Evolutionary conservation across 2,113 vertebrate genomes (phyloP).

Genomic region (Meleagris gallopavo): DNA sequence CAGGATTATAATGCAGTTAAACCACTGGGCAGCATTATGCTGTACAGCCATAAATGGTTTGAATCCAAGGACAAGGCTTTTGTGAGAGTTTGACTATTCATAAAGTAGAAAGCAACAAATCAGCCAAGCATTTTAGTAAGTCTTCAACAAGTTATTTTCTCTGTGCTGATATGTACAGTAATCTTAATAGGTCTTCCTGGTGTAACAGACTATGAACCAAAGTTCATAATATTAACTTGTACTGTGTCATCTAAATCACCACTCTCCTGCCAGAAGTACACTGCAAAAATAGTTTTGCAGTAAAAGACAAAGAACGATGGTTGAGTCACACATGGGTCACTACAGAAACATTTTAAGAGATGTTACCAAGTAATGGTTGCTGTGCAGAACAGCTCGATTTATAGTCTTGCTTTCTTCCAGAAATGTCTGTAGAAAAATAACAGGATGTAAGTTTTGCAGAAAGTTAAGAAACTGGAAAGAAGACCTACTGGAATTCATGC

Average conservation of each 20-base stretch:
- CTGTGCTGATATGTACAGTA: background rate
- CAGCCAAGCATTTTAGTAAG: background rate
- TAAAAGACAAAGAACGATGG: background rate
- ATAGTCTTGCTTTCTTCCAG: background rate
- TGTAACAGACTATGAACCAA: background rate
- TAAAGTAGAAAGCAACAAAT: background rate
- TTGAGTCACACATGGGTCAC: background rate
- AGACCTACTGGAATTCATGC: conserved; percentile 11
- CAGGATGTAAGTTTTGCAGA: background rate
- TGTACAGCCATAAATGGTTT: background rate
- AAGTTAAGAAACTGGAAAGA: conserved; percentile 22
- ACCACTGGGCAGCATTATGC: background rate
- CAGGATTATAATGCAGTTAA: background rate
- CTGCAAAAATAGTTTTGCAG: background rate
- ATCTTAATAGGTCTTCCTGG: background rate
- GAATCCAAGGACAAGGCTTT: background rate
- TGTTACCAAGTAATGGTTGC: background rate
- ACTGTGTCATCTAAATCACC: background rate
- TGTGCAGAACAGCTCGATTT: background rate
- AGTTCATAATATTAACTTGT: background rate
- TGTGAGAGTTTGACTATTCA: background rate
- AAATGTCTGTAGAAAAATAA: background rate
- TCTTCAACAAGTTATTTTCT: background rate
- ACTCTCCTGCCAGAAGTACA: background rate
- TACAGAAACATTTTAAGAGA: background rate